These are phyloP conservation scores for Folsomia candida DNA, from an alignment of 2,888 invertebrate genomes.

Conservation along the genomic window DNA sequence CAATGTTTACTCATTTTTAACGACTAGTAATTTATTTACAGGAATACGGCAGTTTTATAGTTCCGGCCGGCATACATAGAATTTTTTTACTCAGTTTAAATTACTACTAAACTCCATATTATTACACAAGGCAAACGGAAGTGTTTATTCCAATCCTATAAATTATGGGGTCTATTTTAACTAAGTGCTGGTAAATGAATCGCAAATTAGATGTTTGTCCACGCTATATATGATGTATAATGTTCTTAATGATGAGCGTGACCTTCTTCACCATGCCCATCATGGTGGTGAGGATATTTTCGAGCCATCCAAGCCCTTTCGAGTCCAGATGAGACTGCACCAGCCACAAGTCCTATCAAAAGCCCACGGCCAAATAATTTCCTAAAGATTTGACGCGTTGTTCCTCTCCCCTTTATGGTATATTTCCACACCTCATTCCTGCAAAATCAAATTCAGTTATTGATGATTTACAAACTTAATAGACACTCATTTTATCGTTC, in stretches of 20 bases:
- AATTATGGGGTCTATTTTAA: too few relatives aligned
- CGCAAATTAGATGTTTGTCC: not conserved
- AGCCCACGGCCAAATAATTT: constrained; percentile 61
- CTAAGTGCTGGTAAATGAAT: too few relatives aligned
- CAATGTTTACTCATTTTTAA: too few relatives aligned
- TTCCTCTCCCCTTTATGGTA: constrained; percentile 23
- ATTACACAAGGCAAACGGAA: too few relatives aligned
- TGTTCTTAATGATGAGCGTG: constrained; percentile 7
- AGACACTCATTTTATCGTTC: too few relatives aligned
- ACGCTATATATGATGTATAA: too few relatives aligned
- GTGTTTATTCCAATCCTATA: too few relatives aligned
- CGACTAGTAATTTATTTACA: not conserved
- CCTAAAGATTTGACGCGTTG: constrained; percentile 5
- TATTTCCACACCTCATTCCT: constrained; percentile 84
- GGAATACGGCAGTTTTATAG: not conserved
- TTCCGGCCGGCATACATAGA: too few relatives aligned
- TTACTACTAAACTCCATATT: too few relatives aligned
- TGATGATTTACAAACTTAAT: not conserved
- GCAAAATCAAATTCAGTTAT: constrained; percentile 25
- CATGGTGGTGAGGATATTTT: constrained; percentile 50
- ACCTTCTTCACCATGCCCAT: constrained; percentile 54
- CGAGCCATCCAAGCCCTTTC: constrained; percentile 41
- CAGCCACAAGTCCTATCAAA: constrained; percentile 62
- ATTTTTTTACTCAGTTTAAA: too few relatives aligned
- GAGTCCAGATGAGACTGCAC: constrained; percentile 59